Base-by-base conservation (phyloP, 2,113 vertebrate genomes). In the Spea multiplicata region DNA sequence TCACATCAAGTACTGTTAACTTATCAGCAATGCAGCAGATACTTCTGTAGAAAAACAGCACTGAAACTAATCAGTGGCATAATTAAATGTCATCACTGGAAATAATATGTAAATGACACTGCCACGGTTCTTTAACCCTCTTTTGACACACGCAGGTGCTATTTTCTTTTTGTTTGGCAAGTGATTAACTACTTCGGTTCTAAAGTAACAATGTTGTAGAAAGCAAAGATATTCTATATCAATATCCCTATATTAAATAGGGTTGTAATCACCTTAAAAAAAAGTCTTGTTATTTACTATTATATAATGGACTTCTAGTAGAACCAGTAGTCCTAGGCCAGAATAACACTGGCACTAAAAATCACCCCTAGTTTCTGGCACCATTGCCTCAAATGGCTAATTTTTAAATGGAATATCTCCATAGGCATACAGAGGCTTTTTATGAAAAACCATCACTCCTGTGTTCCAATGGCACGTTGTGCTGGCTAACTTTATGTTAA, bases 61-160 rank as follows among this genome's bases (percentile, higher is more conserved):
- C 53, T 66, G 61, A 78, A 50, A 78, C 69, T 72, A 78, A 78
- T 77, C 75, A 77, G 76, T 59, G 53, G 48, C 44, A 78, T 78
- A 78, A 78, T 78, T 78, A 78, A 78, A 78, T 78, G 61, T 72
- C 69, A 78, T 78, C 76, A 72, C 70, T 72, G 59, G 69, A 78
- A 78, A 78, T 66, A 48, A 17, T 78, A 78, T 78, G 76, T 72
- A 78, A 78, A 78, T 78, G 69, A 71, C 68, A 65, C 68, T 65
- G 76, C 47, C 76, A 71, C 44, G 66, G n/a, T 71, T 70, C 66
- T 70, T 77, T 77, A 77, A 77, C 75, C 75, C 66, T 46, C 62
- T 77, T 66, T 14, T 49, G 45, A 69, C 66, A 76, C 53, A 44
- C 12, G 14, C 55, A 62, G 55, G 44, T 77, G 67, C 66, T 50